Evolutionary conservation across 2,888 invertebrate species (phyloP).

Genomic region (Athetis lepigone): DNA sequence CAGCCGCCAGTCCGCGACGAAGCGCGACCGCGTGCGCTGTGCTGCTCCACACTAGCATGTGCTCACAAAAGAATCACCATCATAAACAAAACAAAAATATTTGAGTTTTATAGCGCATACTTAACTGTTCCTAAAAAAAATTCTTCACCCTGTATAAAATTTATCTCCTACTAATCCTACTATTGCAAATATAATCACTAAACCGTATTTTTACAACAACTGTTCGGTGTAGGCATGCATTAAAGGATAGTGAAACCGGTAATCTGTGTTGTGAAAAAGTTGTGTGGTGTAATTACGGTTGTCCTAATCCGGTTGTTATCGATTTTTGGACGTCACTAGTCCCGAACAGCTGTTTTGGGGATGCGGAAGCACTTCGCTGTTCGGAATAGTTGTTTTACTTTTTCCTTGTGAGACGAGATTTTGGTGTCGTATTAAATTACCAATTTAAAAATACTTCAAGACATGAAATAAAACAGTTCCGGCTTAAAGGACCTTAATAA

Average conservation of each 20-base stretch:
- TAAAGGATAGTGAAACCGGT: slow-evolving; percentile 76
- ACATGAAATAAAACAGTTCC: slow-evolving; percentile 22
- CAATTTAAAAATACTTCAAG: slow-evolving; percentile 23
- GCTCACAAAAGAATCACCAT: slow-evolving; percentile 69
- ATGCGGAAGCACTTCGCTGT: slow-evolving; percentile 73
- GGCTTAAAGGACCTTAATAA: slow-evolving; percentile 2
- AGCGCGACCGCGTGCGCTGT: slow-evolving; percentile 82
- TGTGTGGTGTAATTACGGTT: slow-evolving; percentile 75
- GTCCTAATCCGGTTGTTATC: slow-evolving; percentile 79
- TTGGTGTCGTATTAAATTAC: slow-evolving; percentile 31
- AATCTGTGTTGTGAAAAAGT: slow-evolving; percentile 78
- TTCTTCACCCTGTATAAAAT: slow-evolving; percentile 43
- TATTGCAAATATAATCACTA: slow-evolving; percentile 41
- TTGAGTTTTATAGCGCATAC: slow-evolving; percentile 60
- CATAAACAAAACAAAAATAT: slow-evolving; percentile 75
- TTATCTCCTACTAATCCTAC: slow-evolving; percentile 13
- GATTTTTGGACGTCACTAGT: slow-evolving; percentile 81
- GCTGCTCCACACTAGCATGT: slow-evolving; percentile 65
- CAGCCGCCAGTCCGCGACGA: slow-evolving; percentile 80
- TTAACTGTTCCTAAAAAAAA: slow-evolving; percentile 51
- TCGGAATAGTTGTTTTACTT: slow-evolving; percentile 43
- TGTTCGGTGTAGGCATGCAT: slow-evolving; percentile 68
- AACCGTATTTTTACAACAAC: slow-evolving; percentile 61
- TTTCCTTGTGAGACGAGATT: slow-evolving; percentile 41
- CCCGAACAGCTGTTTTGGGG: slow-evolving; percentile 86